Evolutionary conservation across 2,888 invertebrate genomes (phyloP), one percentile per base, ranked within the genome.

Genomic region (Ophion ellenae): DNA sequence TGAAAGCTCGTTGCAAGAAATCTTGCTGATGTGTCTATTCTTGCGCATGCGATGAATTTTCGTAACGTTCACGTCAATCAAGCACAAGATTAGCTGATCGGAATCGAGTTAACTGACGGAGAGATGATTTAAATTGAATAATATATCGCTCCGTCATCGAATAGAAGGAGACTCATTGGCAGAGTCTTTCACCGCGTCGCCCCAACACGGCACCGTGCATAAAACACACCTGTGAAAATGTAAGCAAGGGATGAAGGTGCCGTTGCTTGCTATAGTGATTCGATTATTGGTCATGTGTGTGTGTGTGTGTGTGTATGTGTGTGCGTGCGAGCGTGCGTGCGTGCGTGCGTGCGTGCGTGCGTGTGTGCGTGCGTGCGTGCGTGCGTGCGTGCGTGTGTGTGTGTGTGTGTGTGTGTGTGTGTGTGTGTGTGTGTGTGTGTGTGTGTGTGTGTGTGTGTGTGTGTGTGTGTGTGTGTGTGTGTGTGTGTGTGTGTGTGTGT

Each of bases 121-220:
- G 20, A 47, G 70, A 17, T 53, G 47, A 70, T 70, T 28, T 3
- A 28, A 53, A 70, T 70, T 70, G 53, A 70, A 70, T 70, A 17
- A 70, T 70, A 28, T 53, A 28, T 70, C 70, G 70, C 70, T 53
- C 28, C 70, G 70, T 70, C 70, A 70, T 70, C 70, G 53, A 70
- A 17, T 32, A 28, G 53, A 70, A 70, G 53, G 70, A 28, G 28
- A 53, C n/a, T 24, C 17, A 28, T 9, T 53, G 53, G 53, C n/a
- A n/a, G 28, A 70, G 28, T 14, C 53, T 53, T 53, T 28, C 53
- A 53, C 70, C 7, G 17, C 47, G 28, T 28, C 17, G 53, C 28
- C 32, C 70, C 17, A 70, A 53, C 32, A 28, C 53, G 28, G 28
- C 7, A 28, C 17, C 28, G 20, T 10, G 28, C 53, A 70, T 70